These are phyloP conservation scores for Hippocampus barbouri DNA, from an alignment of 2,113 vertebrate species.

Conservation along the genomic window DNA sequence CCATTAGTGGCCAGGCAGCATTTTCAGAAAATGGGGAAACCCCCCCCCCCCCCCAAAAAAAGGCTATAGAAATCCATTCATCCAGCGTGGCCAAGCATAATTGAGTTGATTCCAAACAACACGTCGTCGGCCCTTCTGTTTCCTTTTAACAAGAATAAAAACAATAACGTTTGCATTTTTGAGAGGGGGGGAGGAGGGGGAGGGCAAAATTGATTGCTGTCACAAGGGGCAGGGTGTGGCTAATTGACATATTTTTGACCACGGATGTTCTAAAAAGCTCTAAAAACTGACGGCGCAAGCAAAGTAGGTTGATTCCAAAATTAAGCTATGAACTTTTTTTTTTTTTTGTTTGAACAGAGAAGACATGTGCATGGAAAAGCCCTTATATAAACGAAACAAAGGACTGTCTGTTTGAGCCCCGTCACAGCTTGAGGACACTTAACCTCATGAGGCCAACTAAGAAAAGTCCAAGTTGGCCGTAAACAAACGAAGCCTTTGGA, in stretches of 20 bases:
- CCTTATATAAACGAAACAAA: slow-evolving; percentile 39
- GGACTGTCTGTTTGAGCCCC: slow-evolving; percentile 29
- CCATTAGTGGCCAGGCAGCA: slow-evolving; percentile 60
- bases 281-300: slow-evolving; percentile 6
- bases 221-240: slow-evolving; percentile 9
- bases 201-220: slow-evolving; percentile 14
- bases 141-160: slow-evolving; percentile 18
- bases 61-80: slow-evolving; percentile 63
- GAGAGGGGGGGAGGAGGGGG: neutral
- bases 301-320: slow-evolving; percentile 29
- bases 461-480: slow-evolving; percentile 17
- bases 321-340: slow-evolving; percentile 21
- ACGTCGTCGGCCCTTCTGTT: slow-evolving; percentile 42
- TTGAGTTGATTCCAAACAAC: slow-evolving; percentile 61
- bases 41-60: slow-evolving; percentile 12
- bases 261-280: slow-evolving; percentile 9
- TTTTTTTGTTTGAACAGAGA: slow-evolving; percentile 35
- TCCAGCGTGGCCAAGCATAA: slow-evolving; percentile 55
- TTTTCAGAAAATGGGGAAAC: slow-evolving; percentile 28
- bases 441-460: slow-evolving; percentile 44
- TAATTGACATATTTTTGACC: slow-evolving; percentile 41
- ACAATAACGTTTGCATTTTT: slow-evolving; percentile 37
- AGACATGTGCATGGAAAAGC: slow-evolving; percentile 38
- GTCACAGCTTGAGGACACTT: slow-evolving; percentile 37
- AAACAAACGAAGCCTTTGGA: slow-evolving; percentile 39